phyloP scores from a whole-genome alignment of 2,113 vertebrate genomes.

The Lepus americanus region DNA sequence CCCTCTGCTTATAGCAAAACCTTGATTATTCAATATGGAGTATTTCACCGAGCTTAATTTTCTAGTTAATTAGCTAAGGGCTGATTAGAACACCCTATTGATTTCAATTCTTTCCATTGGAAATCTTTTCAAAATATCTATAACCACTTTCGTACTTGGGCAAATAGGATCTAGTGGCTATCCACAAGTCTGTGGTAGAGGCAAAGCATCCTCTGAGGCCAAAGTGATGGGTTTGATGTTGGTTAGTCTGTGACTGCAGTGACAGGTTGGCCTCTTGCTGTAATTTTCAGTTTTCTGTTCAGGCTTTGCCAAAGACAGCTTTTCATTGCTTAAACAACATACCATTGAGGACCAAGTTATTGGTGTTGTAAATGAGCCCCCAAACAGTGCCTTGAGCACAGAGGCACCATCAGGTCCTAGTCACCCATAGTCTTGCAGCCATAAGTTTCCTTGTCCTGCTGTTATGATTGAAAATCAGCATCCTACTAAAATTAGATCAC shows the following conservation, averaged over 20 bases:
- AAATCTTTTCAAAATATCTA: slow-evolving; percentile 60
- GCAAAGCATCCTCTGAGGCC: neutral
- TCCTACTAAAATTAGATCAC: too few species aligned
- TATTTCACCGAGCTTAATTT: slow-evolving; percentile 60
- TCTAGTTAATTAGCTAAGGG: slow-evolving; percentile 57
- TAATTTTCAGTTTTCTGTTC: slow-evolving; percentile 40
- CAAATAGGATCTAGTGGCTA: slow-evolving; percentile 33
- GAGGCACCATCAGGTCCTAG: too few species aligned
- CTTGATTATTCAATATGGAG: slow-evolving; percentile 33
- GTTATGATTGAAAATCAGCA: too few species aligned
- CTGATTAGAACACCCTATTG: slow-evolving; percentile 34
- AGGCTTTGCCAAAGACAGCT: neutral
- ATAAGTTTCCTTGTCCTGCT: too few species aligned
- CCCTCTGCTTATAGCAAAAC: slow-evolving; percentile 14
- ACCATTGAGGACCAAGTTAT: neutral
- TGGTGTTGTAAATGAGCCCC: neutral
- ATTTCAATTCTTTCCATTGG: slow-evolving; percentile 42
- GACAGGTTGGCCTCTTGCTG: neutral
- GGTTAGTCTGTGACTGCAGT: neutral
- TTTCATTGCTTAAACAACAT: slow-evolving; percentile 45
- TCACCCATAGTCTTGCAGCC: too few species aligned
- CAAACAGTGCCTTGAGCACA: too few species aligned
- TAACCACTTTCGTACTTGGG: slow-evolving; percentile 13
- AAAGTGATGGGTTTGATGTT: neutral
- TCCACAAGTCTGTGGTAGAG: neutral